A percentile compares a stretch with the other conserved stretches of the same genome.
Evolutionary conservation across 2,113 vertebrate species (phyloP).

Genomic region (Hippotragus niger): DNA sequence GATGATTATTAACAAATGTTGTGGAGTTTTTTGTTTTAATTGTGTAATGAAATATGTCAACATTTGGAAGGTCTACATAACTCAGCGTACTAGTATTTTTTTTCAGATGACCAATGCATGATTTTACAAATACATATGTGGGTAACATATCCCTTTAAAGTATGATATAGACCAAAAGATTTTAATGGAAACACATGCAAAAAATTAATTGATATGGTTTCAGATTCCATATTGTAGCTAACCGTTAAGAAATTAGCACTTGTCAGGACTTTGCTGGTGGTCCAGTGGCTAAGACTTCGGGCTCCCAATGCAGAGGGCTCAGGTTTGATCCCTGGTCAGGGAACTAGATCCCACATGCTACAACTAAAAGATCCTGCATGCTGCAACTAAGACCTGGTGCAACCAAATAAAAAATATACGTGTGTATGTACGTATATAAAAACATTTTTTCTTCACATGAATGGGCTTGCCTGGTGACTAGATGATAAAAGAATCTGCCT

Average conservation of each 20-base stretch:
- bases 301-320: not conserved
- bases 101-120: not conserved
- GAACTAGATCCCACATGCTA: not conserved
- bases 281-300: not conserved
- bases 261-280: not conserved
- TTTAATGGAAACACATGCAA: not conserved
- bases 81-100: not conserved
- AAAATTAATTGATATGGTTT: constrained; percentile 2
- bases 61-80: not conserved
- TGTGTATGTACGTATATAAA: not conserved
- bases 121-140: not conserved
- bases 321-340: not conserved
- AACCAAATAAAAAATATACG: not conserved
- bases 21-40: not conserved
- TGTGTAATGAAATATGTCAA: constrained; percentile 3
- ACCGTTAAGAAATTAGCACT: not conserved
- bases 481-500: not conserved
- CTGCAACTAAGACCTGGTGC: not conserved
- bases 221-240: constrained; percentile 1
- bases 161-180: not conserved
- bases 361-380: not conserved
- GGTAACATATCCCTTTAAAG: not conserved
- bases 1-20: constrained; percentile 3
- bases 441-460: not conserved
- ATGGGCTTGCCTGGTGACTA: not conserved